Evolutionary conservation across 2,888 invertebrate species (phyloP).

Genomic region (Ochlodes sylvanus): DNA sequence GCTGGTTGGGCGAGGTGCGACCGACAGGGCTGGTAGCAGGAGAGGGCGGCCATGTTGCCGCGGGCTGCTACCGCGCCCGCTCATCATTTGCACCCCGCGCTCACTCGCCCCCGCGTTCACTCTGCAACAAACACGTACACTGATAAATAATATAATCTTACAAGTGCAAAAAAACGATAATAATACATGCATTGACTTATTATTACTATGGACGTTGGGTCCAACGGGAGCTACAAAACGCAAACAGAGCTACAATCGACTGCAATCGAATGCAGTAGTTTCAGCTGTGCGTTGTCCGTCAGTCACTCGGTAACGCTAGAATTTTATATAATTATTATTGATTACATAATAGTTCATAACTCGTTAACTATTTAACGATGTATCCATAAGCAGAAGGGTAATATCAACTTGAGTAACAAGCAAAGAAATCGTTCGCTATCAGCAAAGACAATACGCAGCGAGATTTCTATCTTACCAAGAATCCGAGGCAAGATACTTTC

Average conservation of each 20-base stretch:
- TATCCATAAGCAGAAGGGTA: too few relatives aligned
- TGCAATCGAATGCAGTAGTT: too few relatives aligned
- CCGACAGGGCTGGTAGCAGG: slow-evolving; percentile 80
- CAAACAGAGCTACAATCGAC: too few relatives aligned
- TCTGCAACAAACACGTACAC: slow-evolving; percentile 39
- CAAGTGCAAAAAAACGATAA: too few relatives aligned
- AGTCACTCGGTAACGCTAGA: too few relatives aligned
- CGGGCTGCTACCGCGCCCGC: slow-evolving; percentile 53
- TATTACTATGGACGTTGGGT: too few relatives aligned
- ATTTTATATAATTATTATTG: too few relatives aligned
- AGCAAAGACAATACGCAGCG: background rate
- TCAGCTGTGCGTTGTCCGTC: too few relatives aligned
- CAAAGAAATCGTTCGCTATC: background rate
- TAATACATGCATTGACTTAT: too few relatives aligned
- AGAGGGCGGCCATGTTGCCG: slow-evolving; percentile 78
- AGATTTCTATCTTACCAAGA: background rate
- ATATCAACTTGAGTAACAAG: background rate
- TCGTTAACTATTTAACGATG: too few relatives aligned
- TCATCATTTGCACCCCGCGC: slow-evolving; percentile 68
- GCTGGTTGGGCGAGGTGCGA: slow-evolving; percentile 80
- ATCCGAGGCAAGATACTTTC: background rate
- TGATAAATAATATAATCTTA: too few relatives aligned
- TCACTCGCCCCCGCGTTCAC: slow-evolving; percentile 43
- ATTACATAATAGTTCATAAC: background rate
- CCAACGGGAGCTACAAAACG: too few relatives aligned